These are phyloP conservation scores for Chaetorhynchus papuensis DNA, from an alignment of 2,113 vertebrate species.

Conservation along the genomic window DNA sequence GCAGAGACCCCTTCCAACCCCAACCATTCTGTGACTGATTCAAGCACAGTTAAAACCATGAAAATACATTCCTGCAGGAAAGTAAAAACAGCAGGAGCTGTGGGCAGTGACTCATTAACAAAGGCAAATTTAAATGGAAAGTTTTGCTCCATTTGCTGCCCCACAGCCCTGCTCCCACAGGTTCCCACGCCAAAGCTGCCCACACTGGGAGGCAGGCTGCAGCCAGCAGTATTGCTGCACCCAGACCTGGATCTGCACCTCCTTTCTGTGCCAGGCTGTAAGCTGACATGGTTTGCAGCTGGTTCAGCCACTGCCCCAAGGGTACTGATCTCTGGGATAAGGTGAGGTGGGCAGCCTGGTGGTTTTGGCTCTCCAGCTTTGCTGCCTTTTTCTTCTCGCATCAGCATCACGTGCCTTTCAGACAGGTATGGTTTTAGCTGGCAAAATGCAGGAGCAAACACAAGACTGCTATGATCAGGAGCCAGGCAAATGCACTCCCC, in stretches of 20 bases:
- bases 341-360: neutral
- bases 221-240: neutral
- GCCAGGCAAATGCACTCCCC: neutral
- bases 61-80: neutral
- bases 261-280: neutral
- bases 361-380: neutral
- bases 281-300: neutral
- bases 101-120: neutral
- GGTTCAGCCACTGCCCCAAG: neutral
- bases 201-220: neutral
- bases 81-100: slow-evolving; percentile 21
- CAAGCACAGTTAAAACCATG: neutral
- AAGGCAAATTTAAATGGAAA: neutral
- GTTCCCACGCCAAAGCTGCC: neutral
- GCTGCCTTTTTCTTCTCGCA: neutral
- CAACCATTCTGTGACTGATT: neutral
- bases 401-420: neutral
- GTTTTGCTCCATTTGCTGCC: neutral
- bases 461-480: neutral
- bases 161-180: neutral
- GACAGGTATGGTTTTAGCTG: accelerated
- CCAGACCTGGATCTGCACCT: neutral
- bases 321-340: neutral
- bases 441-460: neutral
- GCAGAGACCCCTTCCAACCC: neutral